Conservation (phyloP, 1,140 invertebrate species). For the Drosophila watanabei region DNA sequence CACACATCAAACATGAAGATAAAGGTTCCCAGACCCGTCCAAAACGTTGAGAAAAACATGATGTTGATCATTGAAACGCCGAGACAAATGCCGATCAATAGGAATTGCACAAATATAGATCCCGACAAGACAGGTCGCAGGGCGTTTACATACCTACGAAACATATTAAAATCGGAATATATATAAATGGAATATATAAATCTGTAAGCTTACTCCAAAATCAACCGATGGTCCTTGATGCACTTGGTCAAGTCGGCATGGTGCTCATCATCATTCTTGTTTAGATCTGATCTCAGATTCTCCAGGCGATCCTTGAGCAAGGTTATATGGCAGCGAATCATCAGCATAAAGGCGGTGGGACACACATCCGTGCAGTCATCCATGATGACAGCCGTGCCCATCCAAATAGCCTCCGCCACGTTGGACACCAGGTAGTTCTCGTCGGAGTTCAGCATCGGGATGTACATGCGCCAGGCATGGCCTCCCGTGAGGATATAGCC, state of each 20-base stretch:
- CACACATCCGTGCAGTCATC: conserved; percentile 44
- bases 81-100: conserved; percentile 35
- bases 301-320: conserved; percentile 45
- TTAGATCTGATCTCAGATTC: conserved; percentile 20
- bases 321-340: conserved; percentile 38
- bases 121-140: conserved; percentile 43
- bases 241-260: conserved; percentile 44
- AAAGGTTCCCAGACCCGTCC: conserved; percentile 6
- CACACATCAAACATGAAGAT: conserved; percentile 35
- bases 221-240: conserved; percentile 55
- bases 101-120: conserved; percentile 47
- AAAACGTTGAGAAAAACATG: conserved; percentile 43
- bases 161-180: background rate
- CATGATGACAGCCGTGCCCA: conserved; percentile 27
- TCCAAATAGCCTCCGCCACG: conserved; percentile 14
- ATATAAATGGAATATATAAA: background rate
- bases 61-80: conserved; percentile 42
- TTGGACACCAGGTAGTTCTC: conserved; percentile 26
- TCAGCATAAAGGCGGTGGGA: conserved; percentile 35
- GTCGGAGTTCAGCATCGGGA: conserved; percentile 42
- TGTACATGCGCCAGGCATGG: conserved; percentile 56
- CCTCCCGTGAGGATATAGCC: background rate
- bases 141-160: conserved; percentile 40
- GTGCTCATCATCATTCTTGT: conserved; percentile 38
- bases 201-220: conserved; percentile 44